Evolutionary conservation across 2,113 vertebrate genomes (phyloP).

Genomic region (Lota lota): DNA sequence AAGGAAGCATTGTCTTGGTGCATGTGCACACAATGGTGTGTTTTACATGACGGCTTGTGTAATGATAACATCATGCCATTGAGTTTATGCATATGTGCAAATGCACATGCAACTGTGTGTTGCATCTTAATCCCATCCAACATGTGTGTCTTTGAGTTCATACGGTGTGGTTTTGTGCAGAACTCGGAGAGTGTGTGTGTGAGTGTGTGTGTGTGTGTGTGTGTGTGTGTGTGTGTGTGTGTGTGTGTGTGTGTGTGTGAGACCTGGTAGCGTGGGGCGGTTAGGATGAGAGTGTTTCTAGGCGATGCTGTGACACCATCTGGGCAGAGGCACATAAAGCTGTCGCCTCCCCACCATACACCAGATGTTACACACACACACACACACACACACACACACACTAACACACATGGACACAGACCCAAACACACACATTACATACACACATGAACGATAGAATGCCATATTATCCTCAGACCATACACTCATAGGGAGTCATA

Average conservation of each 20-base stretch:
- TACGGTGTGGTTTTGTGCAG: neutral
- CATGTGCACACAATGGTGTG: neutral
- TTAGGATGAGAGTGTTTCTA: constrained; percentile 72
- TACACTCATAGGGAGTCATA: constrained; percentile 18
- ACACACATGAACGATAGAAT: constrained; percentile 20
- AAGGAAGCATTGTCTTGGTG: neutral
- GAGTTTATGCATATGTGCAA: too few species aligned
- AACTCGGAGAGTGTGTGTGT: neutral
- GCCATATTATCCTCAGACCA: constrained; percentile 28
- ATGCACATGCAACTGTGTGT: too few species aligned
- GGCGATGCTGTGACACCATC: constrained; percentile 79
- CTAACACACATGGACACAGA: constrained; percentile 19
- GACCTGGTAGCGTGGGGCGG: constrained; percentile 53
- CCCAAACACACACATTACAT: constrained; percentile 7
- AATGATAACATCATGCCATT: neutral
- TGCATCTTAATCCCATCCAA: too few species aligned
- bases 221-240: constrained; percentile 19
- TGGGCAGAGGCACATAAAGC: constrained; percentile 77
- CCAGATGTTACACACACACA: constrained; percentile 74
- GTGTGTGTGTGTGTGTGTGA: constrained; percentile 21
- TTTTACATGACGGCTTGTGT: neutral
- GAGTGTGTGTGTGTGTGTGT: constrained; percentile 13
- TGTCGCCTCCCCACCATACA: constrained; percentile 71
- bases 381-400: constrained; percentile 41
- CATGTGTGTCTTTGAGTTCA: neutral